Evolutionary conservation across 2,113 vertebrate species (phyloP).

Genomic region (Oceanodroma tethys): DNA sequence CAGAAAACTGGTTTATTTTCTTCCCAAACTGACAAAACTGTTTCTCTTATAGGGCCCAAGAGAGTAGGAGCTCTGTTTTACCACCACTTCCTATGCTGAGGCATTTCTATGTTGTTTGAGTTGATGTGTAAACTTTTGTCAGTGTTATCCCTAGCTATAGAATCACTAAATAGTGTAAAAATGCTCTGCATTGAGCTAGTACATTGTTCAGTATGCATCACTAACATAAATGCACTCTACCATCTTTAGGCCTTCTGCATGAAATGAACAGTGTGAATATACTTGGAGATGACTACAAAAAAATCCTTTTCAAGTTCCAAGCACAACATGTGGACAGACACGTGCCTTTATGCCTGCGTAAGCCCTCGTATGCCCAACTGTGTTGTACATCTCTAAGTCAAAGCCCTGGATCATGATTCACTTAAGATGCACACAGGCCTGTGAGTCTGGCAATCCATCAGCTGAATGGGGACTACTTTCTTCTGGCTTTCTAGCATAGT

Average conservation of each 20-base stretch:
- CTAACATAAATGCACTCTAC: too few species aligned
- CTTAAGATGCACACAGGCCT: not conserved
- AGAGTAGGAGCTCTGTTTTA: not conserved
- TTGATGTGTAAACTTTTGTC: not conserved
- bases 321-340: not conserved
- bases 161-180: not conserved
- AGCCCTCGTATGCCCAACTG: rapidly evolving
- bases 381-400: not conserved
- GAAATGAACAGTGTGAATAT: not conserved
- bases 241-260: not conserved
- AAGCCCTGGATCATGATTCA: rapidly evolving
- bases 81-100: not conserved
- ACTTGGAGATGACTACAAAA: not conserved
- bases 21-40: not conserved
- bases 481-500: not conserved
- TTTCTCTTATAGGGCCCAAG: not conserved
- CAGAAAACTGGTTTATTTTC: not conserved
- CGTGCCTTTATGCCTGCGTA: rapidly evolving
- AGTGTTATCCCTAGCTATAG: not conserved
- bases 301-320: not conserved
- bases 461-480: not conserved
- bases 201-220: not conserved
- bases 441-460: not conserved
- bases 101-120: not conserved
- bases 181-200: not conserved